These are phyloP conservation scores for Pogonomyrmex barbatus DNA, from an alignment of 1,140 invertebrate species.

Conservation along the genomic window DNA sequence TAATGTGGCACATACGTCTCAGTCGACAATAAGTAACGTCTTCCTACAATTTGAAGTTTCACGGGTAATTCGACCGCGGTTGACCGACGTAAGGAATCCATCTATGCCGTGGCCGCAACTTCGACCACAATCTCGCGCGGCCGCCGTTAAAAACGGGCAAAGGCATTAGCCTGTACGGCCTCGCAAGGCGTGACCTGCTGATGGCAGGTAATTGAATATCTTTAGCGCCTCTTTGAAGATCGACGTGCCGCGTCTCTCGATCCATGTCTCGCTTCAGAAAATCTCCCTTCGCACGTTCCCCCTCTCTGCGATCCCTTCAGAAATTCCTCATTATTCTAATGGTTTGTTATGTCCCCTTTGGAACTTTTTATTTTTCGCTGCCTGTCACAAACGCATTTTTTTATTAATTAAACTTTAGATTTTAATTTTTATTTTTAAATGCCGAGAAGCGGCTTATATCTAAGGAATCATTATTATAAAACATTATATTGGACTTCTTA, in stretches of 20 bases:
- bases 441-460: not conserved
- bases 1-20: slow-evolving; percentile 73
- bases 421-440: slow-evolving; percentile 19
- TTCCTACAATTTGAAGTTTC: slow-evolving; percentile 78
- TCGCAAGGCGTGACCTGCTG: slow-evolving; percentile 63
- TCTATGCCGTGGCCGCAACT: slow-evolving; percentile 40
- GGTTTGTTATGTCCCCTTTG: slow-evolving; percentile 10
- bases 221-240: slow-evolving; percentile 70
- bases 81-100: slow-evolving; percentile 55
- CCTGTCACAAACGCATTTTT: not conserved
- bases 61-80: slow-evolving; percentile 69
- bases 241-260: slow-evolving; percentile 65
- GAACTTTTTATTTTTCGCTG: not conserved
- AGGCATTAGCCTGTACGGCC: slow-evolving; percentile 49
- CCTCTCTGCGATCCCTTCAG: slow-evolving; percentile 5
- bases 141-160: slow-evolving; percentile 68
- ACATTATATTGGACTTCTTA: slow-evolving; percentile 30
- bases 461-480: not conserved
- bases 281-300: not conserved
- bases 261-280: slow-evolving; percentile 49
- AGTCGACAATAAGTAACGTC: slow-evolving; percentile 76
- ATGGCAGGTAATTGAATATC: slow-evolving; percentile 74
- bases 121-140: slow-evolving; percentile 41
- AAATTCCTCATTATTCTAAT: slow-evolving; percentile 15
- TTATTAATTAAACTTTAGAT: not conserved